Base-by-base conservation (phyloP, 2,113 vertebrate genomes). In the Corythoichthys intestinalis region DNA sequence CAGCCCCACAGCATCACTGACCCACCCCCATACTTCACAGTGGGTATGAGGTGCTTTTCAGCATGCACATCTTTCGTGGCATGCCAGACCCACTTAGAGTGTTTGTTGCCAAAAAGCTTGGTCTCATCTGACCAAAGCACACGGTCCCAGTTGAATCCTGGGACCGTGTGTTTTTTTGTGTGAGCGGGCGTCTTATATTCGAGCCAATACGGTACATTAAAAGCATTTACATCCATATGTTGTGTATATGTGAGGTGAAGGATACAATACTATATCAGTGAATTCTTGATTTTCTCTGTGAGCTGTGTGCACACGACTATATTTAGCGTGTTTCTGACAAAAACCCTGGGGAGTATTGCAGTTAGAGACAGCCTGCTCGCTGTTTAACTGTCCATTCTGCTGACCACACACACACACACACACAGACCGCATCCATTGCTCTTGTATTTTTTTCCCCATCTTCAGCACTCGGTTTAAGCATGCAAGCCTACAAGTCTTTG, bases 321-420 rank as follows among this genome's bases (percentile, higher is more conserved):
- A 67, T 75, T 60, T 73, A 72, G 71, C 56, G 37, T 58, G 57
- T 71, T 70, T 79, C 74, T 86, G 79, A 86, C 79, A 81, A 74
- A 78, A 75, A 75, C 78, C 75, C 65, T 80, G 66, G 76, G 80
- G 81, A 74, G 69, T 78, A 71, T 54, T 35, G 4, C 38, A 49
- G 66, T 72, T 89, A 70, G 83, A 83, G 72, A 56, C 64, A 74
- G 64, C 65, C 62, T 66, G 39, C 74, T 71, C 52, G 13, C 56
- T 49, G 69, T 37, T 50, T 77, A 52, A 8, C 57, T 72, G 67
- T 54, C 68, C 72, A 64, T 50, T 53, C 58, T 39, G 61, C 20
- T 65, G 77, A 80, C 74, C 76, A 64, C 65, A 54, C 47, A 65
- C 66, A 11, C 35, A 54, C 12, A 53, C 20, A 46, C 50, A 56